Evolutionary conservation across 2,797 vertebrate genomes (phyloP).

Genomic region (Acipenser oxyrinchus): DNA sequence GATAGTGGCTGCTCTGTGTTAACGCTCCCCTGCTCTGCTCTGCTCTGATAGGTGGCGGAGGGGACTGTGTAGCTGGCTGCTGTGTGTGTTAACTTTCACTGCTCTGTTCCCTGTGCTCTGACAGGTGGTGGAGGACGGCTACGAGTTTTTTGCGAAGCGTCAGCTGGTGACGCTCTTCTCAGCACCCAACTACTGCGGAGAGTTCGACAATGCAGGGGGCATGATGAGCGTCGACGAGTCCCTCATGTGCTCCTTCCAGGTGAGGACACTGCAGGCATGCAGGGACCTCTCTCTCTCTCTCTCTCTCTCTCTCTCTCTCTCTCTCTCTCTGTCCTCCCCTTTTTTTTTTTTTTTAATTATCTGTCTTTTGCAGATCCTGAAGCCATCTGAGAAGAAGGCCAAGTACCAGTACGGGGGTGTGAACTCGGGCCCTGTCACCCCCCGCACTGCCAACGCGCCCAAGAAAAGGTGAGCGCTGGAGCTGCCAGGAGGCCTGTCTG

Average conservation of each 20-base stretch:
- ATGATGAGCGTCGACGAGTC: slow-evolving; percentile 99
- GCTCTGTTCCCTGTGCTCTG: neutral
- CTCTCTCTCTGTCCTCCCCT: neutral
- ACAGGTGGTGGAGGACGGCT: slow-evolving; percentile 98
- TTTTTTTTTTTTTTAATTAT: no score
- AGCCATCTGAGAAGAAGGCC: slow-evolving; percentile 99
- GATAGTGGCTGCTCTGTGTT: neutral
- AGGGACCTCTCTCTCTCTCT: no score
- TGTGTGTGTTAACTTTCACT: neutral
- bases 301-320: neutral
- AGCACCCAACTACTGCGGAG: slow-evolving; percentile 96
- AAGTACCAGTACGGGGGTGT: slow-evolving; percentile 98
- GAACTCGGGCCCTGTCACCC: slow-evolving; percentile 96
- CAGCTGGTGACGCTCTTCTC: slow-evolving; percentile 98
- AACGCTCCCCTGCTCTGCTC: neutral
- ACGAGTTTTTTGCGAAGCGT: slow-evolving; percentile 98
- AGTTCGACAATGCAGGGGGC: slow-evolving; percentile 96
- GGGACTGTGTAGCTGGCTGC: no score
- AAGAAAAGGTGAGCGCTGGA: slow-evolving; percentile 89
- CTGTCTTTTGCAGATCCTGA: slow-evolving; percentile 71
- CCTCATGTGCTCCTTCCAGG: slow-evolving; percentile 99
- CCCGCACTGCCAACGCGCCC: slow-evolving; percentile 92
- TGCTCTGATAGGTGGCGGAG: no score
- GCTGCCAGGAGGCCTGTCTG: no score
- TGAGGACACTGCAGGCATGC: slow-evolving; percentile 29